Evolutionary conservation across 2,797 vertebrate species (phyloP).

Genomic region (Lepilemur ruficaudatus): DNA sequence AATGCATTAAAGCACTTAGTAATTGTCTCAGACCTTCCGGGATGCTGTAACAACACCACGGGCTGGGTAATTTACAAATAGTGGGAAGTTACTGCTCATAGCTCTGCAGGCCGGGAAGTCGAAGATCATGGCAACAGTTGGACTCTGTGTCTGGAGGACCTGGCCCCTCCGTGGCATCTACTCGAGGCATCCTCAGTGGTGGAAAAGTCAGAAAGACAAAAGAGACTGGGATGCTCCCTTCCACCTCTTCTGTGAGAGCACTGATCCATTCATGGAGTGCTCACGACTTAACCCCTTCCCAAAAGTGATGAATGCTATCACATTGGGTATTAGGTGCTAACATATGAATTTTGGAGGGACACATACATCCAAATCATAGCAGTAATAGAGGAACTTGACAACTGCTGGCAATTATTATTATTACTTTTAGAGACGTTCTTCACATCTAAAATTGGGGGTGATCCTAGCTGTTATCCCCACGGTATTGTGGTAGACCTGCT

Average conservation of each 20-base stretch:
- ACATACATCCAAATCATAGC: background rate
- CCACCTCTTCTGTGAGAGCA: background rate
- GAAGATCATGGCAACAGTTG: background rate
- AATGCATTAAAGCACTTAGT: background rate
- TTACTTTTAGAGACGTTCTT: background rate
- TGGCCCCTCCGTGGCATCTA: background rate
- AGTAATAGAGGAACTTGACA: background rate
- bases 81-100: background rate
- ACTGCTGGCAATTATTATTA: background rate
- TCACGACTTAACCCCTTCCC: background rate
- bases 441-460: background rate
- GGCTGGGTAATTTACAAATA: background rate
- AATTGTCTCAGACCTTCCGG: background rate
- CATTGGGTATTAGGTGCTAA: background rate
- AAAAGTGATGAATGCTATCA: background rate
- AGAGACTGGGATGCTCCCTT: background rate
- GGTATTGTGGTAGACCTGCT: background rate
- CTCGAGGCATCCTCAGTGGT: background rate
- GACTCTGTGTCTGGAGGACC: background rate
- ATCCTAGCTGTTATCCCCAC: background rate
- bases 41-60: background rate
- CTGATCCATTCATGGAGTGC: background rate
- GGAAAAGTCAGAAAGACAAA: background rate
- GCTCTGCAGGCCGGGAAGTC: background rate
- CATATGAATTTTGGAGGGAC: background rate